These are phyloP conservation scores for Nymphalis io DNA, from an alignment of 1,140 invertebrate species.

Conservation along the genomic window DNA sequence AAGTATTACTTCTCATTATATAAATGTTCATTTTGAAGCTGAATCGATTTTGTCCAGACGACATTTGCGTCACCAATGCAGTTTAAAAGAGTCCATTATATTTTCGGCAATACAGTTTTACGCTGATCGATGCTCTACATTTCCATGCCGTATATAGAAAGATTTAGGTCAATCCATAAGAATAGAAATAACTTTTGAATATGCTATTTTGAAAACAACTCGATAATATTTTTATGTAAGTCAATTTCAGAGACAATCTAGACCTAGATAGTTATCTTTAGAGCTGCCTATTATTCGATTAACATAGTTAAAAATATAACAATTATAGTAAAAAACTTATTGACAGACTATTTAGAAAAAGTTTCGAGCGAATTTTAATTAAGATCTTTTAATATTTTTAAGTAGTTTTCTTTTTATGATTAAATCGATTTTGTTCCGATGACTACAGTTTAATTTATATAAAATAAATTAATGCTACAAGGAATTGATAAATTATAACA, in stretches of 20 bases:
- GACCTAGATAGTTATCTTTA: background rate
- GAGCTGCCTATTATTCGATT: too few species aligned
- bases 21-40: background rate
- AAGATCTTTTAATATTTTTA: too few species aligned
- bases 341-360: too few species aligned
- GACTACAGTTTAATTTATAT: too few species aligned
- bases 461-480: too few species aligned
- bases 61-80: background rate
- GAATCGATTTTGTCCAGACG: background rate
- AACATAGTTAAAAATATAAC: too few species aligned
- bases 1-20: too few species aligned
- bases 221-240: background rate
- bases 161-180: constrained; percentile 12
- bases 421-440: too few species aligned
- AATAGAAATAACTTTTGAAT: constrained; percentile 7
- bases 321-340: too few species aligned
- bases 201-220: constrained; percentile 2
- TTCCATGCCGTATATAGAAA: background rate
- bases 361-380: too few species aligned
- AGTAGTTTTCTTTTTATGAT: too few species aligned
- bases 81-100: background rate
- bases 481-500: too few species aligned
- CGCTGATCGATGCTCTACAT: constrained; percentile 4
- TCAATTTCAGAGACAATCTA: background rate
- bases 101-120: constrained; percentile 8